These are phyloP conservation scores for Tilapia sparmanii DNA, from an alignment of 2,113 vertebrate genomes.

Conservation along the genomic window DNA sequence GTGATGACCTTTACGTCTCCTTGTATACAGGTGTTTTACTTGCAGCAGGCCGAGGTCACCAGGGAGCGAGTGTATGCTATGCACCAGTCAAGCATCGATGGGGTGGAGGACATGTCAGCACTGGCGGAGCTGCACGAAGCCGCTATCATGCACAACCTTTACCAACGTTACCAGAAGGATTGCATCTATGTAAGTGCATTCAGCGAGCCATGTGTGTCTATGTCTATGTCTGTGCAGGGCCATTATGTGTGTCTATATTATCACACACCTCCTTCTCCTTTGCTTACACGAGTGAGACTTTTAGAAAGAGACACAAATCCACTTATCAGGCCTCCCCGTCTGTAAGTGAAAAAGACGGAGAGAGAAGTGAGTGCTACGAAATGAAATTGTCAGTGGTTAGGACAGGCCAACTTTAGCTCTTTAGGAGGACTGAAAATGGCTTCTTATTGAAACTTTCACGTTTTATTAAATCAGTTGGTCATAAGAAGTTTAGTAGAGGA, in stretches of 20 bases:
- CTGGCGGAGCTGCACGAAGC: conserved; percentile 87
- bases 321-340: not conserved
- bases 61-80: conserved; percentile 80
- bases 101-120: conserved; percentile 88
- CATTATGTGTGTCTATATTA: not conserved
- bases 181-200: conserved; percentile 79
- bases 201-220: not conserved
- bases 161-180: conserved; percentile 83
- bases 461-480: not conserved
- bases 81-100: conserved; percentile 82
- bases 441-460: not conserved
- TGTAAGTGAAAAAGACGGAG: not conserved
- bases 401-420: not conserved
- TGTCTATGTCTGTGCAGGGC: not conserved
- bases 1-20: not conserved
- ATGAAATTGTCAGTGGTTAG: not conserved
- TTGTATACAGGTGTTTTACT: conserved; percentile 72
- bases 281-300: not conserved
- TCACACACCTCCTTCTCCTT: not conserved
- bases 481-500: not conserved
- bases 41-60: conserved; percentile 72
- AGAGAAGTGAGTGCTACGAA: not conserved
- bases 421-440: not conserved
- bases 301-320: conserved; percentile 4
- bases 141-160: conserved; percentile 87